Percentiles rank a stretch among this genome's conserved stretches.
These are phyloP conservation scores for Gymnarchus niloticus DNA, from an alignment of 2,113 vertebrate genomes.

Conservation along the genomic window DNA sequence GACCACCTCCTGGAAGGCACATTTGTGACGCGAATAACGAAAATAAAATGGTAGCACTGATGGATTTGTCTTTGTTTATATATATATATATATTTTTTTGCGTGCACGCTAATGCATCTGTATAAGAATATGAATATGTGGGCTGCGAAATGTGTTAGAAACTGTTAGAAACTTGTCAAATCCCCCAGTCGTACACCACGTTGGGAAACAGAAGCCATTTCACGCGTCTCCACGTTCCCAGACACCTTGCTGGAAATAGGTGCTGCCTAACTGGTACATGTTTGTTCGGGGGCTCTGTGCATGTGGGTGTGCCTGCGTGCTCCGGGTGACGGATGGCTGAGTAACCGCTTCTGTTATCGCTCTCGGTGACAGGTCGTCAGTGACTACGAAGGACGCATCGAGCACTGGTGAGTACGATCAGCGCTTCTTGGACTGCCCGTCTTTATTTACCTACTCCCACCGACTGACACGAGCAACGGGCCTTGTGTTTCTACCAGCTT, in stretches of 20 bases:
- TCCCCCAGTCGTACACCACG: neutral
- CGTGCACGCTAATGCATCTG: neutral
- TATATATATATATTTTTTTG: neutral
- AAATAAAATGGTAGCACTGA: too few species aligned
- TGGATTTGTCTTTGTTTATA: neutral
- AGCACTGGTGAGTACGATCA: conserved; percentile 68
- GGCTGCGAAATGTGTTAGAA: neutral
- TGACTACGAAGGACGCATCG: conserved; percentile 73
- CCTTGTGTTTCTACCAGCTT: conserved; percentile 57
- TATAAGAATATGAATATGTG: neutral
- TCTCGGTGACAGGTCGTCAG: conserved; percentile 78
- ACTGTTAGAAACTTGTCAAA: neutral
- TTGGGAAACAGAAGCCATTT: neutral
- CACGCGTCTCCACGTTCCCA: neutral
- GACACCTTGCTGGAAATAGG: conserved; percentile 5
- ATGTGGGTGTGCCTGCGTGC: neutral
- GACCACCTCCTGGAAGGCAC: neutral
- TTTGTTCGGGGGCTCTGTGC: conserved; percentile 1
- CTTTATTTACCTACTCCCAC: conserved; percentile 4
- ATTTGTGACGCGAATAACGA: too few species aligned
- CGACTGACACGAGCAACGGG: conserved; percentile 48
- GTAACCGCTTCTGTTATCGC: conserved; percentile 43
- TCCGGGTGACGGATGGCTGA: neutral
- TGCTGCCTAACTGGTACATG: neutral
- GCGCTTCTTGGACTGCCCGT: neutral